Conservation (phyloP, 2,797 vertebrate species). For the Vespertilio murinus region DNA sequence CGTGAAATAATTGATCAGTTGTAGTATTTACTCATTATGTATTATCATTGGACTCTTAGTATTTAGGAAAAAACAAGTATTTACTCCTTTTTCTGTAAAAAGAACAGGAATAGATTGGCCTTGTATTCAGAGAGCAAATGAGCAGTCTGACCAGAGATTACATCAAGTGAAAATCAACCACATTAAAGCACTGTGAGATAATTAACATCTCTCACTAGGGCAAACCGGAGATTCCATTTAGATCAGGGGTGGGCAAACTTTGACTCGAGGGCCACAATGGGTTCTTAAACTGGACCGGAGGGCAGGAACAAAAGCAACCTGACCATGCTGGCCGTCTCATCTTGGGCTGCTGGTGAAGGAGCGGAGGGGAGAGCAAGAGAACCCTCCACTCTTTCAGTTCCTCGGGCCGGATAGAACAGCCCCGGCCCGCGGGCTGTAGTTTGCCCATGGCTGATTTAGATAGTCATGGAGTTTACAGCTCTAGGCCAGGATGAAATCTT, state of each 20-base stretch:
- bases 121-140: conserved; percentile 21
- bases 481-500: not conserved
- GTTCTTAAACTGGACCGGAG: too few species aligned
- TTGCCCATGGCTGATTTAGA: too few species aligned
- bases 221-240: not conserved
- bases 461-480: not conserved
- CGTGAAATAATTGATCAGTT: conserved; percentile 40
- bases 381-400: too few species aligned
- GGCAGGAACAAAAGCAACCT: too few species aligned
- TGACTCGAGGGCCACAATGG: too few species aligned
- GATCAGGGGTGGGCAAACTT: too few species aligned
- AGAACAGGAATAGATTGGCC: not conserved
- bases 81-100: not conserved
- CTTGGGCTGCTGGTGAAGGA: too few species aligned
- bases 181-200: not conserved
- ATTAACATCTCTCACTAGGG: not conserved
- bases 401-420: too few species aligned
- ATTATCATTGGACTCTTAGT: not conserved
- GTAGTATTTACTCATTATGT: conserved; percentile 15
- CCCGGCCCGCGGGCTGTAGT: too few species aligned
- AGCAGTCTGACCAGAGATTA: not conserved
- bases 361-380: too few species aligned
- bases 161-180: not conserved
- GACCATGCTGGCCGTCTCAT: too few species aligned
- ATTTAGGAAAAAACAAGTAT: conserved; percentile 25